Percentiles rank a stretch among this genome's conserved stretches.
Conservation (phyloP, 1,140 invertebrate species). For the Drosophila ohnishii region DNA sequence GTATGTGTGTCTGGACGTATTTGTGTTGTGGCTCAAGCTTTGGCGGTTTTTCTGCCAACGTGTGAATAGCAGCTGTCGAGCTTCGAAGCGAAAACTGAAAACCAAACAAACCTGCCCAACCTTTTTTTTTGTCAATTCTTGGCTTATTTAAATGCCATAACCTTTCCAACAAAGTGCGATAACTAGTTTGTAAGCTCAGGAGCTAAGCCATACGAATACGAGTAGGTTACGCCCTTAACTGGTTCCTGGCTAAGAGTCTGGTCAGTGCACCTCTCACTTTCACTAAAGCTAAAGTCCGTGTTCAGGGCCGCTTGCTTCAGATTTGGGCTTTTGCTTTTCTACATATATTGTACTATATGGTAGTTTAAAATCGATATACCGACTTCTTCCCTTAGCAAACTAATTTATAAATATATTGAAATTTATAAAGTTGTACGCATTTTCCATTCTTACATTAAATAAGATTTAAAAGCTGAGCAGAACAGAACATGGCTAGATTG, state of each 20-base stretch:
- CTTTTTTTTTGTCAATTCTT: conserved; percentile 55
- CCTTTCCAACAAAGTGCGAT: conserved; percentile 25
- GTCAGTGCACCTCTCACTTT: conserved; percentile 50
- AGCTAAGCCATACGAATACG: conserved; percentile 4
- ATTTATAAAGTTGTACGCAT: neutral
- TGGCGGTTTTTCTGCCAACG: conserved; percentile 37
- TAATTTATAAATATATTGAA: neutral
- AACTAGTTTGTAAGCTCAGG: conserved; percentile 46
- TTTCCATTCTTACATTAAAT: neutral
- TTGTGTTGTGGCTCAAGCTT: conserved; percentile 19
- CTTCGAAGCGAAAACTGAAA: conserved; percentile 42
- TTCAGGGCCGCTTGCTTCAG: conserved; percentile 47
- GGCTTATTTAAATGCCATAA: conserved; percentile 44
- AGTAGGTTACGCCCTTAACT: conserved; percentile 43
- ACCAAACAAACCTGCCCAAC: conserved; percentile 46
- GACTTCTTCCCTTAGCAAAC: neutral
- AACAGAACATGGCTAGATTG: neutral
- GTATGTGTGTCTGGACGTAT: conserved; percentile 16
- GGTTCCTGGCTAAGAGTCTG: conserved; percentile 39
- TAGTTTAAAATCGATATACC: no score
- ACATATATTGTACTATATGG: neutral
- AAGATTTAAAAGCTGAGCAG: no score
- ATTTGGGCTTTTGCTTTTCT: conserved; percentile 6
- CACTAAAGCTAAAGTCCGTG: conserved; percentile 16
- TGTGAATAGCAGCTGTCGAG: conserved; percentile 32